Evolutionary conservation across 2,113 vertebrate genomes (phyloP).

Genomic region (Rhipidura dahli): DNA sequence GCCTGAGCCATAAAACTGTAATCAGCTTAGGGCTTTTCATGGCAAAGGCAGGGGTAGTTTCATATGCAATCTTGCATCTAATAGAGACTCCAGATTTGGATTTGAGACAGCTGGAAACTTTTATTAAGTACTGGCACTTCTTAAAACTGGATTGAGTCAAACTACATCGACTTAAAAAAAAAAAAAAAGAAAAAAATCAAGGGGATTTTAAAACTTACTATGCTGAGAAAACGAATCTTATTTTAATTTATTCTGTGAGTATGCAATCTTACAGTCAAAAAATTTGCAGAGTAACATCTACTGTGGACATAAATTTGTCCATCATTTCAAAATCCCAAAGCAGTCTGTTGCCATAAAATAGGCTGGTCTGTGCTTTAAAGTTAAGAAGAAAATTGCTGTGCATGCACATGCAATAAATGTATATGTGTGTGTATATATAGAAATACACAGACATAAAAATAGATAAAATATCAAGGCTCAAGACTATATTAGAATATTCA

Average conservation of each 20-base stretch:
- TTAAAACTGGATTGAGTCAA: conserved; percentile 38
- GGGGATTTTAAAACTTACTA: not conserved
- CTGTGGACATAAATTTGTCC: not conserved
- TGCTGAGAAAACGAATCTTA: not conserved
- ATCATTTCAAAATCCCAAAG: not conserved
- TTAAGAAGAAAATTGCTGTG: not conserved
- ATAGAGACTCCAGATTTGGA: conserved; percentile 20
- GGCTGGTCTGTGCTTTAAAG: not conserved
- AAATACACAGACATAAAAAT: not conserved
- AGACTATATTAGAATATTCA: not conserved
- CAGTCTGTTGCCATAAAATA: not conserved
- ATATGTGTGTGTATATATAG: not conserved
- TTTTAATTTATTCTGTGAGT: not conserved
- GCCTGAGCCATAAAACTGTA: not conserved
- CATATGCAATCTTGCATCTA: conserved; percentile 1
- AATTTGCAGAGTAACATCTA: not conserved
- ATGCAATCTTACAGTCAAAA: not conserved
- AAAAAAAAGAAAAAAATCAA: not conserved
- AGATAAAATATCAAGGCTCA: not conserved
- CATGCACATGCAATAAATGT: not conserved
- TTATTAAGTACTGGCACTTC: conserved; percentile 55
- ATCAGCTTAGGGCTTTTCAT: not conserved
- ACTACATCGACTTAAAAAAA: not conserved
- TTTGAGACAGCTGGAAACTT: conserved; percentile 59
- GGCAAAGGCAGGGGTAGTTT: conserved; percentile 21